Percentiles rank a stretch among this genome's conserved stretches.
phyloP scores from a whole-genome alignment of 2,888 invertebrate species.

The Cetonia aurata region DNA sequence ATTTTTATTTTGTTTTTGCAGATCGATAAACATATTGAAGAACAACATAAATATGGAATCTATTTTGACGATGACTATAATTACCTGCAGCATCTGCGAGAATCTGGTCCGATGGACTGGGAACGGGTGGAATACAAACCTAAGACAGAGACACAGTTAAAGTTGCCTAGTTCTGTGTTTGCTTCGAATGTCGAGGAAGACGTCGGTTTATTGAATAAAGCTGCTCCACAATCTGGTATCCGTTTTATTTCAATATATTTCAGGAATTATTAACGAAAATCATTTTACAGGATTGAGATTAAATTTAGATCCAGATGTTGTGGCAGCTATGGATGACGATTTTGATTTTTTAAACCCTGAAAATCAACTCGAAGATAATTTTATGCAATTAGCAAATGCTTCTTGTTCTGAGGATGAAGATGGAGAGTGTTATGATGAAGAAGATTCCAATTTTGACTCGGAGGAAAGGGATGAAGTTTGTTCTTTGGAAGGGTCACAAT shows the following conservation, averaged over 20 bases:
- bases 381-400: slow-evolving; percentile 84
- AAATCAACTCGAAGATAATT: slow-evolving; percentile 92
- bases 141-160: slow-evolving; percentile 57
- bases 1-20: slow-evolving; percentile 47
- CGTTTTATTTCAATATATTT: neutral
- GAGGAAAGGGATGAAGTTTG: slow-evolving; percentile 67
- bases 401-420: slow-evolving; percentile 67
- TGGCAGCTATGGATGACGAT: slow-evolving; percentile 94
- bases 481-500: slow-evolving; percentile 66
- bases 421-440: slow-evolving; percentile 64
- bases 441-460: slow-evolving; percentile 58
- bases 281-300: slow-evolving; percentile 69
- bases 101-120: slow-evolving; percentile 71
- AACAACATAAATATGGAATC: slow-evolving; percentile 89
- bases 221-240: slow-evolving; percentile 77
- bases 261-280: slow-evolving; percentile 3
- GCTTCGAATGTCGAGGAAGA: slow-evolving; percentile 87
- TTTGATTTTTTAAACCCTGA: slow-evolving; percentile 87
- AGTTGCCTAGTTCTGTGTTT: slow-evolving; percentile 89
- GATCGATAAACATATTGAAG: slow-evolving; percentile 73
- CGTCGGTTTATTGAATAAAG: slow-evolving; percentile 86
- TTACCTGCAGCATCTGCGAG: slow-evolving; percentile 91
- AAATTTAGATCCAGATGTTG: slow-evolving; percentile 91
- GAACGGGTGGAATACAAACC: slow-evolving; percentile 62
- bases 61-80: slow-evolving; percentile 96